These are phyloP conservation scores for Ricordea florida DNA, from an alignment of 92 coral and sea anemone species.

Conservation along the genomic window DNA sequence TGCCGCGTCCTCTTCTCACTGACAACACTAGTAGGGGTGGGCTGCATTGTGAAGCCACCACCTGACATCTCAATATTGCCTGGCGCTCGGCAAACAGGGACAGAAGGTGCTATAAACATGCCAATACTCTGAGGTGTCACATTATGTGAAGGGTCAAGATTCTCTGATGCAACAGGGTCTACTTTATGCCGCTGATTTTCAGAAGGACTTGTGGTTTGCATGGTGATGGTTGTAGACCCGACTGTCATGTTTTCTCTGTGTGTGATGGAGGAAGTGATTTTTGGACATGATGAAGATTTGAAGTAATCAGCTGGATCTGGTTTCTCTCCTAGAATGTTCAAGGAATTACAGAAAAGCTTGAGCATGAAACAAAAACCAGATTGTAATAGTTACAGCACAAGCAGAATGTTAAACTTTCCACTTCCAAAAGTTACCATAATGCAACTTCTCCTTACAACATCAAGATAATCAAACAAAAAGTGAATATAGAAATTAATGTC, in stretches of 20 bases:
- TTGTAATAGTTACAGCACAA: not conserved
- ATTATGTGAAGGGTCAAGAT: constrained; percentile 89
- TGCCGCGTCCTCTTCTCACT: constrained; percentile 85
- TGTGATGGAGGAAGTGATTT: constrained; percentile 66
- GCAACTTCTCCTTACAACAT: no score
- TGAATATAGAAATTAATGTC: not conserved
- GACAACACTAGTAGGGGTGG: constrained; percentile 74
- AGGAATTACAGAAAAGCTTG: not conserved
- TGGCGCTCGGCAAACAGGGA: constrained; percentile 20
- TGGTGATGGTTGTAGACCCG: constrained; percentile 74
- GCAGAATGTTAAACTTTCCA: not conserved
- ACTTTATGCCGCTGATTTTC: constrained; percentile 64
- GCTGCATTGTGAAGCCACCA: constrained; percentile 59
- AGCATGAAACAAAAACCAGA: not conserved
- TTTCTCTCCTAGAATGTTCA: constrained; percentile 73
- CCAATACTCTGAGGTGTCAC: constrained; percentile 30
- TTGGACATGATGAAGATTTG: constrained; percentile 86
- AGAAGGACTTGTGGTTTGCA: constrained; percentile 63
- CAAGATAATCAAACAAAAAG: not conserved
- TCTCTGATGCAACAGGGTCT: constrained; percentile 91
- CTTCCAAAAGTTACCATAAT: no score
- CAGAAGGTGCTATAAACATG: constrained; percentile 38
- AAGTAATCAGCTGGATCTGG: constrained; percentile 94
- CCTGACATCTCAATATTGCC: constrained; percentile 38
- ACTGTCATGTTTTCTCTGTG: constrained; percentile 85